Evolutionary conservation across 2,113 vertebrate genomes (phyloP).

Genomic region (Aptenodytes patagonicus): DNA sequence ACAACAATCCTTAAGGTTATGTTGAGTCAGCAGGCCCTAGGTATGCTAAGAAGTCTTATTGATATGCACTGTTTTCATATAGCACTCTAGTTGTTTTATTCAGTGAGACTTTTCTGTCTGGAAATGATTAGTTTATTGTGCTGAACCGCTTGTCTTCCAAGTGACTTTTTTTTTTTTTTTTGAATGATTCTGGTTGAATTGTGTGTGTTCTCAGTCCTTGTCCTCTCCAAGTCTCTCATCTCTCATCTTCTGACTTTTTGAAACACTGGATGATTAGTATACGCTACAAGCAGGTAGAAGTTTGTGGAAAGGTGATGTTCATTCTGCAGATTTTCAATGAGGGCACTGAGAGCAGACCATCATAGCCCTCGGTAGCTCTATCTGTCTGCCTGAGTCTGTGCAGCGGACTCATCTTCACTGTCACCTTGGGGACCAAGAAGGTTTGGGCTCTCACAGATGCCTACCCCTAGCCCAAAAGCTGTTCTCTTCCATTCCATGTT

Average conservation of each 20-base stretch:
- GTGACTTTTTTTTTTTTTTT: not conserved
- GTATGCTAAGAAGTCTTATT: not conserved
- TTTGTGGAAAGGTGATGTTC: not conserved
- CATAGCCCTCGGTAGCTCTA: not conserved
- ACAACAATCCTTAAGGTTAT: not conserved
- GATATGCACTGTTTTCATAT: not conserved
- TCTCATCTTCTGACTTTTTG: not conserved
- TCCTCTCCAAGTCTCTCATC: not conserved
- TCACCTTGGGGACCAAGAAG: not conserved
- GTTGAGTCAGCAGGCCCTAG: not conserved
- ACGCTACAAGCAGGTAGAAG: fast-evolving
- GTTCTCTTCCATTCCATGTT: not conserved
- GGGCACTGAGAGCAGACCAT: not conserved
- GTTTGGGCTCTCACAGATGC: not conserved
- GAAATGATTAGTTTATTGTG: not conserved
- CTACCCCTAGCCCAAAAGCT: not conserved
- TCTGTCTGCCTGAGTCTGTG: not conserved
- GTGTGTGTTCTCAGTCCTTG: not conserved
- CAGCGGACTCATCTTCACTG: not conserved
- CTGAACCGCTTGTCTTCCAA: not conserved
- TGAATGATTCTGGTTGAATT: not conserved
- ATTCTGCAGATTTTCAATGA: fast-evolving
- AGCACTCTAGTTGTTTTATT: not conserved
- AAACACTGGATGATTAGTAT: not conserved
- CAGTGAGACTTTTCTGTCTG: not conserved